Percentiles rank a stretch among this genome's conserved stretches.
Conservation (phyloP, 1,140 invertebrate genomes). For the Drosophila carrolli region DNA sequence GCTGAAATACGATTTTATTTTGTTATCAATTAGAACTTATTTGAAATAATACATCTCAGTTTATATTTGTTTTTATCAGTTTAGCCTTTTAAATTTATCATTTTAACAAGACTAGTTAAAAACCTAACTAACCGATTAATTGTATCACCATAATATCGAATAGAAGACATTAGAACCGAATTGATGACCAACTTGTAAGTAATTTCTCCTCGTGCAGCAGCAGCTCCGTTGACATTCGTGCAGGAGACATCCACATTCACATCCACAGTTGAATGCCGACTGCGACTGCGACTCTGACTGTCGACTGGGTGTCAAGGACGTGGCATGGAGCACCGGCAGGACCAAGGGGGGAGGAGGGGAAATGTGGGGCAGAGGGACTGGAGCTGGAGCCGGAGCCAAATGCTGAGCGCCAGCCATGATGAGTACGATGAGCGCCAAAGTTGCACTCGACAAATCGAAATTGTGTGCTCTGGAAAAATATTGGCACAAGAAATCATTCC, state of each 20-base stretch:
- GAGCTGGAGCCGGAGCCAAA: conserved; percentile 42
- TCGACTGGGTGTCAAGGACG: conserved; percentile 78
- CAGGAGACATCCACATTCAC: conserved; percentile 63
- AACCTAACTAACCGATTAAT: no score
- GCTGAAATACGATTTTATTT: no score
- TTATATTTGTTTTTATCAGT: no score
- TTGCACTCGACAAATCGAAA: conserved; percentile 85
- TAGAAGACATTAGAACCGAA: no score
- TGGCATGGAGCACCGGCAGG: conserved; percentile 48
- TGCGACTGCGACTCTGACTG: conserved; percentile 46
- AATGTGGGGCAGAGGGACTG: conserved; percentile 1
- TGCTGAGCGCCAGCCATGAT: conserved; percentile 73
- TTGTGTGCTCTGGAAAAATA: conserved; percentile 84
- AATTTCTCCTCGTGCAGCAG: conserved; percentile 32
- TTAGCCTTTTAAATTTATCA: no score
- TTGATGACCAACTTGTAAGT: no score
- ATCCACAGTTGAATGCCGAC: conserved; percentile 32
- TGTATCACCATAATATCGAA: no score
- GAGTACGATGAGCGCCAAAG: conserved; percentile 82
- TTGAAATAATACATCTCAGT: no score
- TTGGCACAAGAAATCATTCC: conserved; percentile 85
- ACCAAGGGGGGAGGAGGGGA: background rate
- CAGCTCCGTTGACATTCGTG: conserved; percentile 74
- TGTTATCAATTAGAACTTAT: no score
- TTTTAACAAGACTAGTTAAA: no score